Base-by-base conservation (phyloP, 1,140 invertebrate species). In the Trachymyrmex cornetzi region DNA sequence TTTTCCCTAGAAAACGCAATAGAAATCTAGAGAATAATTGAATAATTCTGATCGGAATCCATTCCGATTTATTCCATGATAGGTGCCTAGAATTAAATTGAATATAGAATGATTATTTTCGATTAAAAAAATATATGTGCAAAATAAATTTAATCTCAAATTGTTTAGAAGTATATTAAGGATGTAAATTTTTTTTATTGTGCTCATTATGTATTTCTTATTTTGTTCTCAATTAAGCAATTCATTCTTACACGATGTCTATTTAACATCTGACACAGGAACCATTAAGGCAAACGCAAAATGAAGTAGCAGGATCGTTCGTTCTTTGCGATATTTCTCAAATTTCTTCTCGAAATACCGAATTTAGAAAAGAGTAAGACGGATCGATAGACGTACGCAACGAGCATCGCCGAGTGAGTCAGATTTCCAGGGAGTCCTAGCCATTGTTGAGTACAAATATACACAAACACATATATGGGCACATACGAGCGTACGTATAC, bases 351-450 rank as follows among this genome's bases (percentile, higher is more conserved):
- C 12, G 12, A 79, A 79, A 66, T 38, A n/a, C 19, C 22, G 5
- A 59, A 57, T 81, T 19, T 61, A 22, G 14, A 80, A 55, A 71
- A 14, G 12, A 61, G 38, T 27, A 72, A 48, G 38, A 3, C 19
- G 19, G 66, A 82, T 74, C 80, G 38, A 82, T 74, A 59, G 34
- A 71, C 16, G 11, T 82, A 22, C 30, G 63, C 63, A 57, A 69
- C 12, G n/a, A 59, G 34, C 50, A 22, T 81, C 22, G 79, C 27
- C 22, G 66, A 82, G 55, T 74, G 53, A 82, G 67, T 82, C 66
- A 82, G 80, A 82, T 82, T 82, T 82, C 80, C 67, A 82, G 80
- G 67, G 55, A 82, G 50, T 72, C 34, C 53, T 82, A 14, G 80
- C 38, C 67, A 72, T 72, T 57, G 67, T 82, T 27, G 80, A 72